Base-by-base conservation (phyloP, 30 jellyfish, hydroid and myxozoan genomes). In the Kudoa iwatai region DNA sequence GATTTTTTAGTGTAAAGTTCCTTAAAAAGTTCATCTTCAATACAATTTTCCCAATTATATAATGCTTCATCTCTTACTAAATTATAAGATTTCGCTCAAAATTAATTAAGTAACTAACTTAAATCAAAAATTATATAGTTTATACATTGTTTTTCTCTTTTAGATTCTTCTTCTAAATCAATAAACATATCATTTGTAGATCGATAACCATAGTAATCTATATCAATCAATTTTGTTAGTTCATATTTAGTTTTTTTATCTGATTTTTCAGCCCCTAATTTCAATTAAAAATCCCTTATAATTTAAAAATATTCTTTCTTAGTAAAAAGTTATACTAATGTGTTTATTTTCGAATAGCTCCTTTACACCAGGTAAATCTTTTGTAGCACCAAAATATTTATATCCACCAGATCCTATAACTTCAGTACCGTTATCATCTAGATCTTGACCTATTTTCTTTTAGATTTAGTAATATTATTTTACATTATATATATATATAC, bases 381-480 rank as follows among this genome's bases (percentile, higher is more conserved):
- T 62, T 24, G 93, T 87, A 12, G 93, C 93, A 12, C 93, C 93
- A 48, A 74, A 74, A 28, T 58, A 62, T 52, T 61, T 74, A 35
- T 74, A 74, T 2, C 93, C 93, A 15, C 87, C 47, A 48, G 63
- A 59, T 0, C 87, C 87, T 0, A 87, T 87, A 17, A 74, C 51
- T 42, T 74, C 93, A 33, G 59, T 74, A 4, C 93, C 93, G 41
- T 74, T 87, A 36, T 49, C 69, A 43, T 74, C 93, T 17, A 74
- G 64, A 87, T 59, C 64, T 48, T n/a, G n/a, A n/a, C n/a, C n/a
- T n/a, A n/a, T n/a, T n/a, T n/a, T n/a, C n/a, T n/a, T n/a, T n/a
- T n/a, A n/a, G n/a, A n/a, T n/a, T n/a, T 62, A 53, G 18, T 87
- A 87, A 0, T 86, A 84, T 13, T 56, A 58, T 61, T 74, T 74